phyloP scores from a whole-genome alignment of 1,140 invertebrate species.

The Zaprionus kolodkinae region DNA sequence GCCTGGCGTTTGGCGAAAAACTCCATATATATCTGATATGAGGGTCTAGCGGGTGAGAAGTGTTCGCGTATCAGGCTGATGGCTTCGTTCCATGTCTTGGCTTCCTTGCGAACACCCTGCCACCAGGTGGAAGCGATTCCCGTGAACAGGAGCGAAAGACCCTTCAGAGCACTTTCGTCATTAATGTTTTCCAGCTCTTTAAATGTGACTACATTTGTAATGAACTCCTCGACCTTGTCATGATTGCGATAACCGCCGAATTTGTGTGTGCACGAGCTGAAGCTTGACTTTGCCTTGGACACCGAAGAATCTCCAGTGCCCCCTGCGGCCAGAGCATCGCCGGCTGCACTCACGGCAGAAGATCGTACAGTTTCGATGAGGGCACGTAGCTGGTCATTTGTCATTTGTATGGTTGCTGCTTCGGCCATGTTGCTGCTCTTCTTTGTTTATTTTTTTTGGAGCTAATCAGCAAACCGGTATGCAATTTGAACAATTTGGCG shows the following conservation, averaged over 20 bases:
- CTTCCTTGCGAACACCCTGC: slow-evolving; percentile 83
- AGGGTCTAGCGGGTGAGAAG: slow-evolving; percentile 73
- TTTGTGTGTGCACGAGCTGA: slow-evolving; percentile 58
- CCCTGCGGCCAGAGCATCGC: slow-evolving; percentile 28
- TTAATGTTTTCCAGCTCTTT: slow-evolving; percentile 75
- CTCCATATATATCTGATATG: slow-evolving; percentile 78
- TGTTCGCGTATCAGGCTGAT: slow-evolving; percentile 69
- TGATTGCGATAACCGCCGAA: slow-evolving; percentile 68
- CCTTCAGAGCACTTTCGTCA: slow-evolving; percentile 82
- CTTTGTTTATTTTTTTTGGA: slow-evolving; percentile 4
- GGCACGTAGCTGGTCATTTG: slow-evolving; percentile 65
- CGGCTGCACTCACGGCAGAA: slow-evolving; percentile 46
- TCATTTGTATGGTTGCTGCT: slow-evolving; percentile 54
- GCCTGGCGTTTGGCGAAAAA: slow-evolving; percentile 73
- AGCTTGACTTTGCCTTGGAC: slow-evolving; percentile 67
- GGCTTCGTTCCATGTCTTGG: slow-evolving; percentile 73
- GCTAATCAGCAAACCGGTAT: background rate
- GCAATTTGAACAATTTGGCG: background rate
- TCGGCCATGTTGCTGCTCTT: slow-evolving; percentile 39
- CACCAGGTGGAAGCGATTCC: slow-evolving; percentile 84
- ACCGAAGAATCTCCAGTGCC: background rate
- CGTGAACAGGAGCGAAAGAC: slow-evolving; percentile 82
- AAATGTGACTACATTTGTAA: slow-evolving; percentile 65
- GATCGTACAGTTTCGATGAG: slow-evolving; percentile 66
- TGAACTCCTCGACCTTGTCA: slow-evolving; percentile 76